phyloP scores from a whole-genome alignment of 2,888 invertebrate species.

The Lasiommata megera region DNA sequence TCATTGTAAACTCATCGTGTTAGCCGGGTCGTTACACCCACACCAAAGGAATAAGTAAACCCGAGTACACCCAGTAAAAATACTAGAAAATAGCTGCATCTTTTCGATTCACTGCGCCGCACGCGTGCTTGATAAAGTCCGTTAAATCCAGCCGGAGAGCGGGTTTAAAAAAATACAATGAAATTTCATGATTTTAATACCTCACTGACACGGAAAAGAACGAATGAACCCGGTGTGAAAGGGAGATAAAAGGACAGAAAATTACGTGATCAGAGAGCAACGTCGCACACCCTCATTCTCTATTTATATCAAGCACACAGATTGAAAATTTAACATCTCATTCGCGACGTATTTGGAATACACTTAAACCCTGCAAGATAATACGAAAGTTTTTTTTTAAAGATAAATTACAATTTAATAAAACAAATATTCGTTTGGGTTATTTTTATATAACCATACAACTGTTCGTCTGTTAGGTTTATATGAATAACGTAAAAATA shows the following conservation, averaged over 20 bases:
- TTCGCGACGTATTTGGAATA: not conserved
- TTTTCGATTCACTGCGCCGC: constrained; percentile 7
- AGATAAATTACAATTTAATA: not conserved
- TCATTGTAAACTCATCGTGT: not conserved
- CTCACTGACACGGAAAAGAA: constrained; percentile 20
- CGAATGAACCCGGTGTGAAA: constrained; percentile 27
- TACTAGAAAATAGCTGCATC: constrained; percentile 5
- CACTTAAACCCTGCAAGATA: not conserved
- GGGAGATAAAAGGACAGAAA: constrained; percentile 44
- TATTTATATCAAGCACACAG: constrained; percentile 25
- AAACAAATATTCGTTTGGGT: not conserved
- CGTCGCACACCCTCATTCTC: constrained; percentile 18
- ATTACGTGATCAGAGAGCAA: constrained; percentile 42
- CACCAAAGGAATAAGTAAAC: not conserved
- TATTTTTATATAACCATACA: too few relatives aligned
- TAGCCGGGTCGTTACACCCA: not conserved
- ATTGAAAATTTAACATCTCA: constrained; percentile 21
- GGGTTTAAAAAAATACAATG: constrained; percentile 15
- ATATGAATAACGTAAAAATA: too few relatives aligned
- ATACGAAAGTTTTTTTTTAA: not conserved
- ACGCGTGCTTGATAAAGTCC: constrained; percentile 7
- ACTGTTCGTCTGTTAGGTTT: too few relatives aligned
- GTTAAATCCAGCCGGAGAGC: constrained; percentile 7
- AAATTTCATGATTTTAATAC: constrained; percentile 15
- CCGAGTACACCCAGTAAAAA: constrained; percentile 2